These are phyloP conservation scores for Macrocentrus cingulum DNA, from an alignment of 1,140 invertebrate species.

Conservation along the genomic window DNA sequence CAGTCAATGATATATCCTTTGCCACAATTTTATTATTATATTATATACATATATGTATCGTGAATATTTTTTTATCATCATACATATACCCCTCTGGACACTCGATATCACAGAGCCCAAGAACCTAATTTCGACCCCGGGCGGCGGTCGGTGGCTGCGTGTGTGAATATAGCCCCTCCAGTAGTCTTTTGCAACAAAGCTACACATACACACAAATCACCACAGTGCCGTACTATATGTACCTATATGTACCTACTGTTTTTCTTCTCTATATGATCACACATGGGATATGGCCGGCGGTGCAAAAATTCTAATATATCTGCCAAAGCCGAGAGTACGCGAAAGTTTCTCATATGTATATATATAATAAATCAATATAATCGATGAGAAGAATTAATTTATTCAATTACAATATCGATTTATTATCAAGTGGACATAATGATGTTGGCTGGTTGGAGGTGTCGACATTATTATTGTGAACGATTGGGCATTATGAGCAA, in stretches of 20 bases:
- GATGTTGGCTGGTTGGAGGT: too few relatives aligned
- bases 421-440: background rate
- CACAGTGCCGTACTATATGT: too few relatives aligned
- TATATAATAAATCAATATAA: too few relatives aligned
- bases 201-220: conserved; percentile 22
- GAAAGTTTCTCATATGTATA: too few relatives aligned
- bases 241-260: conserved; percentile 1
- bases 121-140: conserved; percentile 38
- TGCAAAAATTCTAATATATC: too few relatives aligned
- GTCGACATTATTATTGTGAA: background rate
- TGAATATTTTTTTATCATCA: background rate
- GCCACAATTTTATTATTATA: too few relatives aligned
- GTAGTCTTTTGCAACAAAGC: conserved; percentile 45
- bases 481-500: background rate
- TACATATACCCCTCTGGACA: conserved; percentile 8
- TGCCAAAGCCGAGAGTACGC: too few relatives aligned
- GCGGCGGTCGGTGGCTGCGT: conserved; percentile 22
- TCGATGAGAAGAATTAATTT: too few relatives aligned
- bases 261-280: conserved; percentile 2
- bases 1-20: too few relatives aligned
- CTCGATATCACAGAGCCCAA: conserved; percentile 37
- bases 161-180: conserved; percentile 34
- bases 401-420: too few relatives aligned
- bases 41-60: too few relatives aligned
- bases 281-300: too few relatives aligned